Conservation (phyloP, 2,888 invertebrate genomes). For the Piscicola geometra region DNA sequence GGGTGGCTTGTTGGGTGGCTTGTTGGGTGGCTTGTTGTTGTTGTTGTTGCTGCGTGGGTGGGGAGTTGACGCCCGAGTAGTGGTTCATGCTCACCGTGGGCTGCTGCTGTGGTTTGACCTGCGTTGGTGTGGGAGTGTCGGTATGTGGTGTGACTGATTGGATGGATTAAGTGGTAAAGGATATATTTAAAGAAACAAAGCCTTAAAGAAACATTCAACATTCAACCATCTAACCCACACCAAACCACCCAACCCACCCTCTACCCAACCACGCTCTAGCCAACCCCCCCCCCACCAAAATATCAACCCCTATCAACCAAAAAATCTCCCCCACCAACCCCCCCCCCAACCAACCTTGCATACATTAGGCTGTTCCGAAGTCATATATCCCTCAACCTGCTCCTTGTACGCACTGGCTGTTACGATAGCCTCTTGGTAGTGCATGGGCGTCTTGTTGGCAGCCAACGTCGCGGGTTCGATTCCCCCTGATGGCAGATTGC, state of each 20-base stretch:
- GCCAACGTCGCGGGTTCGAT: slow-evolving; percentile 6
- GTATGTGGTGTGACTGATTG: background rate
- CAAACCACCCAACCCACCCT: too few relatives aligned
- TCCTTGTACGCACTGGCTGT: slow-evolving; percentile 27
- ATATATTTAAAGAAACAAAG: background rate
- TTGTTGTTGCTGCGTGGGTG: slow-evolving; percentile 28
- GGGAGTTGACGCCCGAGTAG: slow-evolving; percentile 29
- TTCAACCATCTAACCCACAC: too few relatives aligned
- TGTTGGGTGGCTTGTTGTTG: too few relatives aligned
- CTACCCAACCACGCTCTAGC: too few relatives aligned
- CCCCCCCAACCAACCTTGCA: slow-evolving; percentile 61
- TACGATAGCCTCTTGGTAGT: background rate
- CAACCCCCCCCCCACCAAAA: too few relatives aligned
- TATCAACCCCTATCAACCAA: background rate
- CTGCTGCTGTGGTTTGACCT: slow-evolving; percentile 43
- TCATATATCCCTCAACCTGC: slow-evolving; percentile 8
- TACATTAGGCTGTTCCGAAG: slow-evolving; percentile 52
- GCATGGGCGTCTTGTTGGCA: background rate
- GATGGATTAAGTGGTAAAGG: background rate
- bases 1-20: slow-evolving; percentile 14
- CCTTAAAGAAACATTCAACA: too few relatives aligned
- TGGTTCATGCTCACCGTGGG: slow-evolving; percentile 32
- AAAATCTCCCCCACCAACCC: background rate
- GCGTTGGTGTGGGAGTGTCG: background rate
- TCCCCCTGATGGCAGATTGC: slow-evolving; percentile 1